phyloP scores from a whole-genome alignment of 2,113 vertebrate species.

The Spizaetus ornatus region DNA sequence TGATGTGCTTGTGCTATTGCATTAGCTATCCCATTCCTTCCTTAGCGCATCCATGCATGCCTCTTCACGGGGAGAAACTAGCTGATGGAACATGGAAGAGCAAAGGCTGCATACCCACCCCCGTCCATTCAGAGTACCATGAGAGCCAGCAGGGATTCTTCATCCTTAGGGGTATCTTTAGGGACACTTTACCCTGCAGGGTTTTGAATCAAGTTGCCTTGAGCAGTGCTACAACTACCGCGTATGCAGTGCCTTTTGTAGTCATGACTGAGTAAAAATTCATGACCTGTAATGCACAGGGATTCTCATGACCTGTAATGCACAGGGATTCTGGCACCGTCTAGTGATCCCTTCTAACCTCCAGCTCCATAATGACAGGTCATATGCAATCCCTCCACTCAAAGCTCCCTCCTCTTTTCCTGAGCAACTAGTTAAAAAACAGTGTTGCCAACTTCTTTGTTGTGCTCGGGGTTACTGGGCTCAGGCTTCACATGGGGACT shows the following conservation, averaged over 20 bases:
- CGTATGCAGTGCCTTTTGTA: fast-evolving
- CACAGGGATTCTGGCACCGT: fast-evolving
- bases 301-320: not conserved
- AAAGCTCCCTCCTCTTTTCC: not conserved
- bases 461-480: not conserved
- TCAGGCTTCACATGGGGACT: not conserved
- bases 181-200: not conserved
- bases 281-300: not conserved
- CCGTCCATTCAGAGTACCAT: not conserved
- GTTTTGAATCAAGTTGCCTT: not conserved
- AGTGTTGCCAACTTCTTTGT: not conserved
- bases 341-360: not conserved
- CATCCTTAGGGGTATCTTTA: not conserved
- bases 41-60: too few species aligned
- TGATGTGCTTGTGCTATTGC: not conserved
- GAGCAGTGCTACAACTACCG: not conserved
- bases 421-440: not conserved
- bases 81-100: not conserved
- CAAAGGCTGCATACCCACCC: not conserved
- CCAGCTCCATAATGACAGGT: not conserved
- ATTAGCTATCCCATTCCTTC: not conserved
- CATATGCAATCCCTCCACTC: not conserved
- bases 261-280: not conserved
- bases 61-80: not conserved
- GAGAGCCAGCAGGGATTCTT: not conserved